Evolutionary conservation across 2,888 invertebrate species (phyloP).

Genomic region (Eupsilia transversa): DNA sequence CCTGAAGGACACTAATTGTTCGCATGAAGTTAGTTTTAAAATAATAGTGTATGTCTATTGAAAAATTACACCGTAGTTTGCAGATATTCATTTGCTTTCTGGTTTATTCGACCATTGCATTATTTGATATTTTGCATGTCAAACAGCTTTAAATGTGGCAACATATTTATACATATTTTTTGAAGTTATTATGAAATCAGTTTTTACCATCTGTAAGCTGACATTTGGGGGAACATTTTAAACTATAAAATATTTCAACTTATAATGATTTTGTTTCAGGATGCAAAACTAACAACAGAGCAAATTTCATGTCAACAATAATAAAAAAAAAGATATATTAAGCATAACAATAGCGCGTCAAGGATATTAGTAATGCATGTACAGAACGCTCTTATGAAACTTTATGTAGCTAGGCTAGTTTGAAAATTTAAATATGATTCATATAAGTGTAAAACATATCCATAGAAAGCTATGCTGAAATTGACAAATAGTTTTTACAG

Average conservation of each 20-base stretch:
- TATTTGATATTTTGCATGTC: constrained; percentile 46
- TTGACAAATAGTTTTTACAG: constrained; percentile 88
- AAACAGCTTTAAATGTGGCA: constrained; percentile 28
- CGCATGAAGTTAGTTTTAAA: constrained; percentile 22
- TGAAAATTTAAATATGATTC: constrained; percentile 74
- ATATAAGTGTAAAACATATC: constrained; percentile 73
- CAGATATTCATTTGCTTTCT: constrained; percentile 11
- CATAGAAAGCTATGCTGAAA: constrained; percentile 87
- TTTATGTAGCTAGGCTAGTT: constrained; percentile 69
- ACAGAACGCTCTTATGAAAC: constrained; percentile 60
- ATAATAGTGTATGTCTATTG: constrained; percentile 10
- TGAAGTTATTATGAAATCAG: background rate
- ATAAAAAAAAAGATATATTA: constrained; percentile 60
- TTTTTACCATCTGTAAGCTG: constrained; percentile 23
- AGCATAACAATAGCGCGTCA: constrained; percentile 56
- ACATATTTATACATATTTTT: constrained; percentile 32
- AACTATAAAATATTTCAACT: constrained; percentile 45
- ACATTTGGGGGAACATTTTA: constrained; percentile 17
- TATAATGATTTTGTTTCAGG: constrained; percentile 80
- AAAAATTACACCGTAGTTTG: background rate
- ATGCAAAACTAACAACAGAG: constrained; percentile 76
- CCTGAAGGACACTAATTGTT: background rate
- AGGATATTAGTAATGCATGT: constrained; percentile 74
- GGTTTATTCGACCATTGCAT: constrained; percentile 9
- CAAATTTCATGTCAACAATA: constrained; percentile 83